Evolutionary conservation across 1,140 invertebrate genomes (phyloP).

Genomic region (Streblospio benedicti): DNA sequence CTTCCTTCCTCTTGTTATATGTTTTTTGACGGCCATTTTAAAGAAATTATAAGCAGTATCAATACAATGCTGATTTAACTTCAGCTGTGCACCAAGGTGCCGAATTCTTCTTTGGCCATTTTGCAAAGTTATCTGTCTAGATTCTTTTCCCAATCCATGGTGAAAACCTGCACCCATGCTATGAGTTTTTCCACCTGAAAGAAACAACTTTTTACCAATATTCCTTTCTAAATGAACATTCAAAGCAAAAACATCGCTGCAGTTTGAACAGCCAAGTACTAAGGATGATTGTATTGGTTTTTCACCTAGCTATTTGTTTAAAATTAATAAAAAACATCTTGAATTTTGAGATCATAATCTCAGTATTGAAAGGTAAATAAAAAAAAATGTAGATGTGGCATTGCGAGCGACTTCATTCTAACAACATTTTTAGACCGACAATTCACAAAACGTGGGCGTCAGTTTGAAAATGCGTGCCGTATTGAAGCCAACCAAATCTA

Average conservation of each 20-base stretch:
- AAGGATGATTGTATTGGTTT: background rate
- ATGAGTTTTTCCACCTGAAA: conserved; percentile 33
- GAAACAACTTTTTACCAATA: background rate
- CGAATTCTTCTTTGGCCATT: conserved; percentile 58
- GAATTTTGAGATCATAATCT: background rate
- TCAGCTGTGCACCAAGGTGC: conserved; percentile 41
- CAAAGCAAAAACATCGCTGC: background rate
- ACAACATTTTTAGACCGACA: no score
- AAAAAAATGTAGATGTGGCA: no score
- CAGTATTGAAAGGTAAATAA: no score
- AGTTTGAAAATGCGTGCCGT: no score
- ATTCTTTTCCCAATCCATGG: conserved; percentile 72
- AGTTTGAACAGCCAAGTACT: background rate
- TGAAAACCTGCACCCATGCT: conserved; percentile 57
- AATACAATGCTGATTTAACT: conserved; percentile 80
- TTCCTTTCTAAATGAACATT: background rate
- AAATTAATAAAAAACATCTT: background rate
- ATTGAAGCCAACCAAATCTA: background rate
- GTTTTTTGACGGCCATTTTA: conserved; percentile 75
- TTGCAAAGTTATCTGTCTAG: conserved; percentile 75
- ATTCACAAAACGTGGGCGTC: no score
- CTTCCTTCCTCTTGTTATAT: conserved; percentile 79
- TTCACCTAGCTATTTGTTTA: background rate
- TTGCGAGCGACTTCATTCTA: no score
- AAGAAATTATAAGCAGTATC: conserved; percentile 93